Conservation (phyloP, 2,888 invertebrate genomes). For the Protodeltote pygarga region DNA sequence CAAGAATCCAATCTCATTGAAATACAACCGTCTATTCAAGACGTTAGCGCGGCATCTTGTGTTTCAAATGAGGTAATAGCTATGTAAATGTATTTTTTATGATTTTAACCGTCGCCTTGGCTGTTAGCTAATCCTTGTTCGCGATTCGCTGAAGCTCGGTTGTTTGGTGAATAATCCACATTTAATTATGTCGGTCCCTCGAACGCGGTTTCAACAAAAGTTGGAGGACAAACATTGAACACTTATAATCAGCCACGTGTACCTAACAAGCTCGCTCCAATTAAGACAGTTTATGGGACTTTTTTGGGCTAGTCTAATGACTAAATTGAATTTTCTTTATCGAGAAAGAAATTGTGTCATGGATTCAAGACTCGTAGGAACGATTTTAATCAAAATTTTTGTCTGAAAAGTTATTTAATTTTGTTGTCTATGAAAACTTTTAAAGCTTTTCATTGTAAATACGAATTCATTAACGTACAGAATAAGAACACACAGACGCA, state of each 20-base stretch:
- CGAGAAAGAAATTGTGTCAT: constrained; percentile 6
- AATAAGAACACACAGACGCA: no score
- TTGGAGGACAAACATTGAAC: constrained; percentile 58
- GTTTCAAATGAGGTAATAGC: constrained; percentile 22
- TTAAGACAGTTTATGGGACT: constrained; percentile 24
- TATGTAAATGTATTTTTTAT: constrained; percentile 39
- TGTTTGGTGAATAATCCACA: constrained; percentile 55
- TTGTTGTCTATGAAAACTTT: no score
- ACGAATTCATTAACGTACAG: no score
- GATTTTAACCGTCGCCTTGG: constrained; percentile 14
- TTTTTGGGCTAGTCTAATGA: constrained; percentile 9
- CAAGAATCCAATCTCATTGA: constrained; percentile 23
- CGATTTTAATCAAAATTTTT: constrained; percentile 11
- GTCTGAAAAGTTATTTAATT: not conserved
- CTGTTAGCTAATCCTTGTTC: constrained; percentile 37
- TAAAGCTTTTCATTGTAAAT: no score
- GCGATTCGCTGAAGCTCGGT: constrained; percentile 14
- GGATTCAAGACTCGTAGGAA: constrained; percentile 1
- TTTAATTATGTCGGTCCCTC: constrained; percentile 59
- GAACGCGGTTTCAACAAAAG: constrained; percentile 45
- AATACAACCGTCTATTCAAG: constrained; percentile 12
- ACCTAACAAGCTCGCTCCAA: constrained; percentile 26
- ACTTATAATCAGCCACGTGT: constrained; percentile 55
- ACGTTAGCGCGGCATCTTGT: constrained; percentile 10
- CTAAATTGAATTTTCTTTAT: constrained; percentile 18